These are phyloP conservation scores for Rosalia funebris DNA, from an alignment of 2,888 invertebrate species.

Conservation along the genomic window DNA sequence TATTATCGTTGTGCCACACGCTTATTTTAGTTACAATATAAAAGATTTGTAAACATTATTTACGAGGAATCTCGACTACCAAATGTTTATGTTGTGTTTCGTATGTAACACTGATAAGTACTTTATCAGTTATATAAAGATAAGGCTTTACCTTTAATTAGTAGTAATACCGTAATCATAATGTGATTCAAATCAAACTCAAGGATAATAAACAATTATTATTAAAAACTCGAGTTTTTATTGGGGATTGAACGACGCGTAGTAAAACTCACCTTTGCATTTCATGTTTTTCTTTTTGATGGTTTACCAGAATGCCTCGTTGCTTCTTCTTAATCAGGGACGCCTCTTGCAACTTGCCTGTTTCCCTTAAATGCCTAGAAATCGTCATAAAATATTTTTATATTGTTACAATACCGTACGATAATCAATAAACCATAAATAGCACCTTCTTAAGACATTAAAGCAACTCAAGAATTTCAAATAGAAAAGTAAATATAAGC, in stretches of 20 bases:
- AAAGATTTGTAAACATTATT: not conserved
- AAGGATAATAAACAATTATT: not conserved
- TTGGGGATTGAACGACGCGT: too few species aligned
- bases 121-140: constrained; percentile 22
- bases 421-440: too few species aligned
- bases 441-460: too few species aligned
- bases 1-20: not conserved
- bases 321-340: constrained; percentile 75
- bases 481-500: too few species aligned
- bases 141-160: constrained; percentile 20
- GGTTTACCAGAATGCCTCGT: constrained; percentile 71
- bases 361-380: constrained; percentile 66
- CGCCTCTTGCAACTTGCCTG: constrained; percentile 68
- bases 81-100: constrained; percentile 14
- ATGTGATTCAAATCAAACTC: not conserved
- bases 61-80: not conserved
- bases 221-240: too few species aligned
- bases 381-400: not conserved
- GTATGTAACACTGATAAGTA: constrained; percentile 6
- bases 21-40: not conserved
- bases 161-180: not conserved
- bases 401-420: too few species aligned
- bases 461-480: too few species aligned
- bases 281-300: constrained; percentile 75
- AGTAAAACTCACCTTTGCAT: constrained; percentile 68